Evolutionary conservation across 2,888 invertebrate species (phyloP).

Genomic region (Limnephilus rhombicus): DNA sequence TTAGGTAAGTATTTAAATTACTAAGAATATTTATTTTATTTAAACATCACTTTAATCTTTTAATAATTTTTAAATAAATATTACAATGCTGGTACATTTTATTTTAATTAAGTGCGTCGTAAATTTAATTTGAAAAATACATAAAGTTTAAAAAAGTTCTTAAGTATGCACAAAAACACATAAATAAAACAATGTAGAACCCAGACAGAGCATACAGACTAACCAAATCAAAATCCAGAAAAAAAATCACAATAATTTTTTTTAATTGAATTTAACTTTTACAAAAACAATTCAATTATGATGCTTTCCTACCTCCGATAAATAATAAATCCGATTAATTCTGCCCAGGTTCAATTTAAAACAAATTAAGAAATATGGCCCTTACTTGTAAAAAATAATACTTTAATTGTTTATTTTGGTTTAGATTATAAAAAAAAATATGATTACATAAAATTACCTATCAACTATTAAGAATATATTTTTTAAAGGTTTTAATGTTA

Average conservation of each 20-base stretch:
- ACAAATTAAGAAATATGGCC: background rate
- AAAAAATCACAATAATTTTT: background rate
- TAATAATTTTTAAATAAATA: conserved; percentile 5
- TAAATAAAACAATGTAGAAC: background rate
- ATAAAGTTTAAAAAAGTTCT: conserved; percentile 11
- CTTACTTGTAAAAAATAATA: background rate
- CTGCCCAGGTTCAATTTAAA: background rate
- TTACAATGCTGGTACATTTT: conserved; percentile 21
- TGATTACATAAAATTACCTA: background rate
- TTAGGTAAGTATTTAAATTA: background rate
- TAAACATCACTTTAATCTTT: conserved; percentile 36
- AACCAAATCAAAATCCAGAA: background rate
- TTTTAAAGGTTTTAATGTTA: background rate
- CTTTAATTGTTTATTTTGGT: background rate
- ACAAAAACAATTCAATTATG: background rate
- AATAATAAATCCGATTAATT: background rate
- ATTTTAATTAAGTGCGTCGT: background rate
- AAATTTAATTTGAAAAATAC: background rate
- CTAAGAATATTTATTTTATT: background rate
- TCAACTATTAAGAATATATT: background rate
- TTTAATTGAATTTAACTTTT: background rate
- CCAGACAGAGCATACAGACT: background rate
- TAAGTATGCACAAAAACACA: background rate
- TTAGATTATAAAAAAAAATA: background rate
- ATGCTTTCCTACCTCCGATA: background rate